phyloP scores from a whole-genome alignment of 1,140 invertebrate species.

The Fopius arisanus region DNA sequence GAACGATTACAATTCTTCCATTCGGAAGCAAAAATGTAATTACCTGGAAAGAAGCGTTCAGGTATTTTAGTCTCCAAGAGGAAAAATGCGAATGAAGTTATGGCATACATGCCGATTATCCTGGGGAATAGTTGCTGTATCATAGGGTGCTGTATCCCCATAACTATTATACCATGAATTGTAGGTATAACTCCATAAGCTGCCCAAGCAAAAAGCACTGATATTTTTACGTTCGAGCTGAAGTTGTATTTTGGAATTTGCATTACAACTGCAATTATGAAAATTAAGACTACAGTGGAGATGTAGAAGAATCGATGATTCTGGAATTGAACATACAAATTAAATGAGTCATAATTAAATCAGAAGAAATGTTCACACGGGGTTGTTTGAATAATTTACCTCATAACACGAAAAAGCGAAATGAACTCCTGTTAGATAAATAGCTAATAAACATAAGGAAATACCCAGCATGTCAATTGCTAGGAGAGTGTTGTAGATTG shows the following conservation, averaged over 20 bases:
- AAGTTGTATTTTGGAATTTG: slow-evolving; percentile 80
- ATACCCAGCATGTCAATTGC: slow-evolving; percentile 94
- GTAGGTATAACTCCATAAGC: slow-evolving; percentile 91
- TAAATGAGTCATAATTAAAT: neutral
- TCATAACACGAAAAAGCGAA: slow-evolving; percentile 96
- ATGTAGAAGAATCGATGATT: slow-evolving; percentile 84
- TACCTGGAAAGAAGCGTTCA: slow-evolving; percentile 76
- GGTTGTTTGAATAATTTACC: slow-evolving; percentile 64
- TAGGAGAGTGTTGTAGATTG: slow-evolving; percentile 86
- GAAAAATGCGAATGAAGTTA: slow-evolving; percentile 86
- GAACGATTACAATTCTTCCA: too few species aligned
- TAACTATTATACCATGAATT: slow-evolving; percentile 87
- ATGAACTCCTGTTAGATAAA: slow-evolving; percentile 95
- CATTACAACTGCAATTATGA: slow-evolving; percentile 78
- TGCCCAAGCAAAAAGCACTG: slow-evolving; percentile 87
- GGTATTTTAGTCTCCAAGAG: slow-evolving; percentile 84
- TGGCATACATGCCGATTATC: slow-evolving; percentile 89
- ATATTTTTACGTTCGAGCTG: slow-evolving; percentile 76
- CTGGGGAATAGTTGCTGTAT: slow-evolving; percentile 86
- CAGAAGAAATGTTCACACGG: too few species aligned
- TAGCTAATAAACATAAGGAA: slow-evolving; percentile 88
- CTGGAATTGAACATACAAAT: slow-evolving; percentile 66
- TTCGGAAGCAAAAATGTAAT: neutral
- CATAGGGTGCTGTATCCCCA: slow-evolving; percentile 85
- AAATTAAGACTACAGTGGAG: slow-evolving; percentile 80